Evolutionary conservation across 2,797 vertebrate genomes (phyloP).

Genomic region (Novumbra hubbsi): DNA sequence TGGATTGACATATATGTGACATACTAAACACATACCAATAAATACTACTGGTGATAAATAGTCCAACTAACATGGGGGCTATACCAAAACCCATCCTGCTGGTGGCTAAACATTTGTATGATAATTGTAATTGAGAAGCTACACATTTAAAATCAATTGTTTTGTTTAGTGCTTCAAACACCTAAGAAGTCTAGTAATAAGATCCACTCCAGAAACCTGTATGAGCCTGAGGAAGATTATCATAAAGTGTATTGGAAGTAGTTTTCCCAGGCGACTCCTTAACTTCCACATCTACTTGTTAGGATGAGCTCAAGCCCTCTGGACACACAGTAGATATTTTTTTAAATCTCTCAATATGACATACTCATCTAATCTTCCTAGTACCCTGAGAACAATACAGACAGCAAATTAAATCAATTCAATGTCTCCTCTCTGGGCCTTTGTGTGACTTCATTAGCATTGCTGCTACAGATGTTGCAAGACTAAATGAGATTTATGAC

Average conservation of each 20-base stretch:
- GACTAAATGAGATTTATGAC: constrained; percentile 70
- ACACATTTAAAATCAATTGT: too few relatives aligned
- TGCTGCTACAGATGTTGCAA: constrained; percentile 67
- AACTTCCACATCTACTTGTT: constrained; percentile 56
- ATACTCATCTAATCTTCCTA: constrained; percentile 62
- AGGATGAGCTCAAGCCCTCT: constrained; percentile 58
- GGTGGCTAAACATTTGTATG: too few relatives aligned
- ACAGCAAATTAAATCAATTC: constrained; percentile 76
- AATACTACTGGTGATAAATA: too few relatives aligned
- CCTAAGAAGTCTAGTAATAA: constrained; percentile 60
- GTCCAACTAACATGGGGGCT: too few relatives aligned
- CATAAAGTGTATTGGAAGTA: background rate
- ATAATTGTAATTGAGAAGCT: too few relatives aligned
- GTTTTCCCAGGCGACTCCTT: constrained; percentile 3
- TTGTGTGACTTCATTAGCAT: constrained; percentile 72
- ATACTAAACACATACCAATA: too few relatives aligned
- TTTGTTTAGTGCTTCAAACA: constrained; percentile 23
- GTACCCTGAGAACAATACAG: constrained; percentile 57
- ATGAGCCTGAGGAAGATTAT: constrained; percentile 2
- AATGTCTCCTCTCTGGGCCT: constrained; percentile 48
- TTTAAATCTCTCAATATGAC: constrained; percentile 70
- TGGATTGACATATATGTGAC: too few relatives aligned
- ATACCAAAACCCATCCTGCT: too few relatives aligned
- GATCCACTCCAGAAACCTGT: constrained; percentile 47
- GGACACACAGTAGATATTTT: constrained; percentile 56